These are phyloP conservation scores for Limosa lapponica DNA, from an alignment of 2,797 vertebrate species.

Conservation along the genomic window DNA sequence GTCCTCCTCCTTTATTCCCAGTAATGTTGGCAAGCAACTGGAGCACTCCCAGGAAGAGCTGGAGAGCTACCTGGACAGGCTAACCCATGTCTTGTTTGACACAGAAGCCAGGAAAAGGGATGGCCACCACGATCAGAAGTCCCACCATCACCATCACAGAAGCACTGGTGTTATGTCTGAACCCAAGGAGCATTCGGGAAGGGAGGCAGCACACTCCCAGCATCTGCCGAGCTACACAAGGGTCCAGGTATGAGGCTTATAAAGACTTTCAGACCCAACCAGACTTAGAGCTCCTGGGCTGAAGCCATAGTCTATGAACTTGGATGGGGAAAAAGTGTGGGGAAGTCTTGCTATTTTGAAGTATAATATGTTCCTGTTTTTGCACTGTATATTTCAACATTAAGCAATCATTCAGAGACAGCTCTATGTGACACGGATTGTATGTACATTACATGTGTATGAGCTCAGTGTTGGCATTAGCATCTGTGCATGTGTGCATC, in stretches of 20 bases:
- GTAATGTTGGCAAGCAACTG: neutral
- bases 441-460: accelerated
- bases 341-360: accelerated
- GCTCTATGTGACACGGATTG: neutral
- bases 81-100: constrained; percentile 29
- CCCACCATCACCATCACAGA: neutral
- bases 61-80: constrained; percentile 45
- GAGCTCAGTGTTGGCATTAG: neutral
- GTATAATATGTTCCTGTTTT: neutral
- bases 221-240: neutral
- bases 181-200: neutral
- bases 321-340: neutral
- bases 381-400: neutral
- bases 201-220: neutral
- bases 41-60: constrained; percentile 57
- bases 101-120: constrained; percentile 20
- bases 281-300: neutral
- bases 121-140: neutral
- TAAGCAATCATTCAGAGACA: neutral
- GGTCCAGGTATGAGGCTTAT: constrained; percentile 36
- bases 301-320: neutral
- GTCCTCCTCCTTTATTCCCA: neutral
- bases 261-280: neutral
- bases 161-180: neutral
- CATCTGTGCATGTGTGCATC: neutral